These are phyloP conservation scores for Okapia johnstoni DNA, from an alignment of 2,113 vertebrate genomes.

Conservation along the genomic window DNA sequence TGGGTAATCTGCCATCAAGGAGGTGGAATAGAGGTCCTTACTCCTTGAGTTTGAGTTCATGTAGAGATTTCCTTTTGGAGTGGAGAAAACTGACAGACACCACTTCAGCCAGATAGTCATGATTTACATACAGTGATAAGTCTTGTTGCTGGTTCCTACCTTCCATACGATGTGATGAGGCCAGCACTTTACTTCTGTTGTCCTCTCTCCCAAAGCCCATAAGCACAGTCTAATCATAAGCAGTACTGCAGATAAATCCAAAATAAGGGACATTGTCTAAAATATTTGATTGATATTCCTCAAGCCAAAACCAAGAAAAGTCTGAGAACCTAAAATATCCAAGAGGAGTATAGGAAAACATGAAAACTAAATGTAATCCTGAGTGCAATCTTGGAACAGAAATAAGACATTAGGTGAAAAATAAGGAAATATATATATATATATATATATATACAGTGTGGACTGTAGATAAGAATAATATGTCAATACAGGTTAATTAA, in stretches of 20 bases:
- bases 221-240: not conserved
- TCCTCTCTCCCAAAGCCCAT: not conserved
- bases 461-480: not conserved
- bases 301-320: not conserved
- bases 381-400: not conserved
- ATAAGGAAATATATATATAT: not conserved
- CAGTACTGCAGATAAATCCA: not conserved
- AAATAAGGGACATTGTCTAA: not conserved
- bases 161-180: not conserved
- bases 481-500: not conserved
- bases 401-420: not conserved
- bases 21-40: not conserved
- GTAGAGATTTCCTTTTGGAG: not conserved
- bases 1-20: not conserved
- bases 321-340: not conserved
- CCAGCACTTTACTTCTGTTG: not conserved
- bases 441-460: not conserved
- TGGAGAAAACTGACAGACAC: not conserved
- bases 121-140: not conserved
- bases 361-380: not conserved
- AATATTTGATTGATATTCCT: not conserved
- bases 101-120: not conserved
- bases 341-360: not conserved
- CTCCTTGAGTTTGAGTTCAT: not conserved
- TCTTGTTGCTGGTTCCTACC: not conserved